A percentile compares a stretch with the other conserved stretches of the same genome.
Conservation (phyloP, 2,113 vertebrate genomes). For the Rhea americana region DNA sequence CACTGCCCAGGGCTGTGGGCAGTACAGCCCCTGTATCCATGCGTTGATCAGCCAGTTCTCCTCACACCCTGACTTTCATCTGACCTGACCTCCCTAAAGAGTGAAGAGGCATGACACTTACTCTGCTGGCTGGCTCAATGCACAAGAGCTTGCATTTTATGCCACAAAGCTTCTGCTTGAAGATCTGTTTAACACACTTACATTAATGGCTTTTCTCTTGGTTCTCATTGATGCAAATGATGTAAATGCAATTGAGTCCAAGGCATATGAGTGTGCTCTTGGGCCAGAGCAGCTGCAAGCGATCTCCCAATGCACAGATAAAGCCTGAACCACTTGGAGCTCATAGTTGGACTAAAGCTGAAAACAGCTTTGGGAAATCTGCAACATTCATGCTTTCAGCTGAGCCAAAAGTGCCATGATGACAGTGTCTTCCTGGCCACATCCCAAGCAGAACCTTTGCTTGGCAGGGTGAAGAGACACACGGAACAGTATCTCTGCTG, state of each 20-base stretch:
- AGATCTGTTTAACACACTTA: not conserved
- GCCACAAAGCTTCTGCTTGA: not conserved
- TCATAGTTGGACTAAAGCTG: not conserved
- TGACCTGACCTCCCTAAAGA: not conserved
- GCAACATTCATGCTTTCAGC: not conserved
- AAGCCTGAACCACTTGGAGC: not conserved
- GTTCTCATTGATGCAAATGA: not conserved
- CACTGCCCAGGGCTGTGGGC: not conserved
- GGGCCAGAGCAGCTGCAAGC: conserved; percentile 29
- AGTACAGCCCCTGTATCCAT: not conserved
- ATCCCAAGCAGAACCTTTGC: not conserved
- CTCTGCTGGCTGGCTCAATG: not conserved
- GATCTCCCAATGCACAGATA: not conserved
- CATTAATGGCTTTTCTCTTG: not conserved
- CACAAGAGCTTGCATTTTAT: not conserved
- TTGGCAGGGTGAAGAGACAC: not conserved
- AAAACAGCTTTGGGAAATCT: conserved; percentile 8
- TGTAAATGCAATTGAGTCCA: not conserved
- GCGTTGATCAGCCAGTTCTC: not conserved
- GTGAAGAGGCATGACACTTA: not conserved
- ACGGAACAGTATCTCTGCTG: not conserved
- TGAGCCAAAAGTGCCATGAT: not conserved
- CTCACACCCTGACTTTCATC: not conserved
- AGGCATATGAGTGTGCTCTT: not conserved
- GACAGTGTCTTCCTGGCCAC: not conserved